Evolutionary conservation across 2,797 vertebrate genomes (phyloP), one percentile per base, ranked within the genome.

Genomic region (Bradypodion ventrale): DNA sequence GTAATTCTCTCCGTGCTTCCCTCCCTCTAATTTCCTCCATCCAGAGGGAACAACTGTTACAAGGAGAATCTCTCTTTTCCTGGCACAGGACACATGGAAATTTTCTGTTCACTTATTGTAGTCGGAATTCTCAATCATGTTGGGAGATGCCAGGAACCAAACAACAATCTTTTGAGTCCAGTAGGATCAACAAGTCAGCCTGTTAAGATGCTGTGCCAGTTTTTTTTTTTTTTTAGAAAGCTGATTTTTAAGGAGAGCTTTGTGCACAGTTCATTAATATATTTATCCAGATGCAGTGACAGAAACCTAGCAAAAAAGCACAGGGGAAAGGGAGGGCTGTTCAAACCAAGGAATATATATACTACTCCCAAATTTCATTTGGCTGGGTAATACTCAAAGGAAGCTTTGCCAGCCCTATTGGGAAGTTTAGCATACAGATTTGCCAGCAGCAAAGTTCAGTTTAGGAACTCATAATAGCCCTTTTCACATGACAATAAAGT

Each of bases 71-170:
- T 59, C 44, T 4, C 32, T 85, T 89, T 91, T 90, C 80, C 76
- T 87, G 90, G 93, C 89, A 87, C 49, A 2, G 0, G 40, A 52
- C 4, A 25, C 12, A 15, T 37, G 77, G 87, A 88, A 85, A 89
- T 65, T 44, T 69, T 89, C 84, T 82, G 66, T 59, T 84, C n/a
- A 60, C n/a, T 87, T 91, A 62, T 49, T 84, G 83, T 85, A 77
- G 86, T 82, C 69, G 78, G 75, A 90, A 89, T 89, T 85, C 84
- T 90, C 78, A 82, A 62, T 72, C 75, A 78, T 46, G 0, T 37
- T 60, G 23, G 69, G 65, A 65, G 60, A 37, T 15, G 29, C 87
- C 63, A 88, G 82, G 52, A 87, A 80, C 80, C 78, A 88, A 88
- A 60, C 85, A 87, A 65, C 66, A 76, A 40, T 82, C 83, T 82